These are phyloP conservation scores for Chloebia gouldiae DNA, from an alignment of 2,113 vertebrate species.

Conservation along the genomic window DNA sequence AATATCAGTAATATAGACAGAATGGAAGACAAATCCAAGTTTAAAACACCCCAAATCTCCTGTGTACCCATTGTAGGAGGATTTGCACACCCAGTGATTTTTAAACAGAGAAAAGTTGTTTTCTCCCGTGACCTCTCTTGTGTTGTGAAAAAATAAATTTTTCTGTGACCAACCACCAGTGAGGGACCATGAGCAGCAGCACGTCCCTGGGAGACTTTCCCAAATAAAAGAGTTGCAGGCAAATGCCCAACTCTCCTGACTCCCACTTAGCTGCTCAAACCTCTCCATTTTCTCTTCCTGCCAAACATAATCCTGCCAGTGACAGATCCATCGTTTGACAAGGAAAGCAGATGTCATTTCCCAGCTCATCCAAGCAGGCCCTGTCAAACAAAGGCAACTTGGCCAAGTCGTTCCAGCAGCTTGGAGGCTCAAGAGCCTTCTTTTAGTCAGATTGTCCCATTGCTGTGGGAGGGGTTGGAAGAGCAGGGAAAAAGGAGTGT, in stretches of 20 bases:
- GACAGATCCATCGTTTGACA: background rate
- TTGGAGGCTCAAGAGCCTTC: background rate
- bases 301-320: background rate
- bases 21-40: background rate
- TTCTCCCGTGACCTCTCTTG: background rate
- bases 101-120: background rate
- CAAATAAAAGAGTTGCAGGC: slow-evolving; percentile 1
- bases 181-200: background rate
- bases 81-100: background rate
- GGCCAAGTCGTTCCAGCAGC: background rate
- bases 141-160: background rate
- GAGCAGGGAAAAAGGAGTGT: background rate
- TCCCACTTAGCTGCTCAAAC: background rate
- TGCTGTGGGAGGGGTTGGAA: background rate
- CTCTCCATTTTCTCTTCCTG: background rate
- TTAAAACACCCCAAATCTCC: background rate
- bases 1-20: background rate
- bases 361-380: background rate
- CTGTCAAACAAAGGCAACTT: background rate
- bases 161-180: background rate
- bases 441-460: background rate
- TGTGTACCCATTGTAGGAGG: background rate
- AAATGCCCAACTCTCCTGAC: background rate
- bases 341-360: background rate
- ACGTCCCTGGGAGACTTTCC: background rate